phyloP scores from a whole-genome alignment of 2,888 invertebrate genomes.

The Cephus runcator region DNA sequence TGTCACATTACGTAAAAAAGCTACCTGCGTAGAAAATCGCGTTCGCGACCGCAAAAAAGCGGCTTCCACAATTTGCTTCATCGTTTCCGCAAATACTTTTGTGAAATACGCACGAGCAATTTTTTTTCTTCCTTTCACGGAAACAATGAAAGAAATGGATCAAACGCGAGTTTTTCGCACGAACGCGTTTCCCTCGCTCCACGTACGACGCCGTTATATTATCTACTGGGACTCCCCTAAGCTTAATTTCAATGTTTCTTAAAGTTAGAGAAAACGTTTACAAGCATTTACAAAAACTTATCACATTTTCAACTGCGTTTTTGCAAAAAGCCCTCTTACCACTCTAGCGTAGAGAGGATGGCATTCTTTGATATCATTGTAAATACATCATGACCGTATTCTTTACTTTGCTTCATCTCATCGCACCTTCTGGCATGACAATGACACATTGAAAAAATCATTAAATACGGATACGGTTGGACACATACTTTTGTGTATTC shows the following conservation, averaged over 20 bases:
- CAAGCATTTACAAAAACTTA: conserved; percentile 66
- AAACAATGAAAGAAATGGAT: neutral
- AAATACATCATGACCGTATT: conserved; percentile 20
- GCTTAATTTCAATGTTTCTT: conserved; percentile 20
- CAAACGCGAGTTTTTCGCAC: conserved; percentile 11
- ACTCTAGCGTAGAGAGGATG: neutral
- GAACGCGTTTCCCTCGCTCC: conserved; percentile 45
- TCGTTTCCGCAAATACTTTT: neutral
- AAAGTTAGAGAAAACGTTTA: conserved; percentile 33
- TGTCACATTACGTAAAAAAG: conserved; percentile 63
- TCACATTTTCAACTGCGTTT: conserved; percentile 60
- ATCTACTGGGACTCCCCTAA: conserved; percentile 4
- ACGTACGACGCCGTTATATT: conserved; percentile 41
- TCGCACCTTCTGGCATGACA: neutral
- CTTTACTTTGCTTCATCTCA: neutral
- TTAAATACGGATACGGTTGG: conserved; percentile 15
- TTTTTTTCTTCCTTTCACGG: neutral
- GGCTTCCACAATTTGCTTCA: neutral
- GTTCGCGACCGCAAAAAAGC: conserved; percentile 34
- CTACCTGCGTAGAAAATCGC: conserved; percentile 56
- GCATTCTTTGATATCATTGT: conserved; percentile 8
- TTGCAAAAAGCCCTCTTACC: conserved; percentile 53
- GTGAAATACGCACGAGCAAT: neutral
- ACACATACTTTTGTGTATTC: neutral
- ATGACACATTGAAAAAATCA: neutral